These are phyloP conservation scores for Philotrypesis tridentata DNA, from an alignment of 1,140 invertebrate species.

Conservation along the genomic window DNA sequence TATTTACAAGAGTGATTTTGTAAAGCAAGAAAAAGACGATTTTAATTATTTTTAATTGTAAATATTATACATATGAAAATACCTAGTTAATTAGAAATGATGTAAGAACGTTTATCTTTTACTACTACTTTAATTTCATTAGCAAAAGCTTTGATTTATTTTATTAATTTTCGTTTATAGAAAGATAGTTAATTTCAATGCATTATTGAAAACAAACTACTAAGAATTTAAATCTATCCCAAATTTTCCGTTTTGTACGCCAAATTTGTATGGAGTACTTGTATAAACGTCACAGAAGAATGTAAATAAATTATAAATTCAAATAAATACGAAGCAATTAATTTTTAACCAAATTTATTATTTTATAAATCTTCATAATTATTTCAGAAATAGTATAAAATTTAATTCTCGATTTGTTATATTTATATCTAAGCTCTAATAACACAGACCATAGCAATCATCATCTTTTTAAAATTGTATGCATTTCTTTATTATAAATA, in stretches of 20 bases:
- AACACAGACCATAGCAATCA: constrained; percentile 35
- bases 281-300: too few relatives aligned
- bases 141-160: too few relatives aligned
- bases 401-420: constrained; percentile 17
- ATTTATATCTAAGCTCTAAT: constrained; percentile 37
- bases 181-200: too few relatives aligned
- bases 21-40: not conserved
- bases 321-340: not conserved
- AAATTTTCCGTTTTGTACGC: too few relatives aligned
- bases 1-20: not conserved
- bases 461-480: not conserved
- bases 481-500: not conserved
- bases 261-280: too few relatives aligned
- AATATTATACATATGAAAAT: not conserved
- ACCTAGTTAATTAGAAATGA: not conserved
- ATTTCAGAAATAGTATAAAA: constrained; percentile 39
- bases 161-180: too few relatives aligned
- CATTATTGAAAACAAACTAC: too few relatives aligned
- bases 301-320: not conserved
- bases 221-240: too few relatives aligned
- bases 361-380: constrained; percentile 26
- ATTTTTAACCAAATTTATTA: constrained; percentile 1
- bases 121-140: too few relatives aligned
- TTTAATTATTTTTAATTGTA: not conserved
- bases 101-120: too few relatives aligned